These are phyloP conservation scores for Odontomyia ornata DNA, from an alignment of 2,888 invertebrate genomes.

Conservation along the genomic window DNA sequence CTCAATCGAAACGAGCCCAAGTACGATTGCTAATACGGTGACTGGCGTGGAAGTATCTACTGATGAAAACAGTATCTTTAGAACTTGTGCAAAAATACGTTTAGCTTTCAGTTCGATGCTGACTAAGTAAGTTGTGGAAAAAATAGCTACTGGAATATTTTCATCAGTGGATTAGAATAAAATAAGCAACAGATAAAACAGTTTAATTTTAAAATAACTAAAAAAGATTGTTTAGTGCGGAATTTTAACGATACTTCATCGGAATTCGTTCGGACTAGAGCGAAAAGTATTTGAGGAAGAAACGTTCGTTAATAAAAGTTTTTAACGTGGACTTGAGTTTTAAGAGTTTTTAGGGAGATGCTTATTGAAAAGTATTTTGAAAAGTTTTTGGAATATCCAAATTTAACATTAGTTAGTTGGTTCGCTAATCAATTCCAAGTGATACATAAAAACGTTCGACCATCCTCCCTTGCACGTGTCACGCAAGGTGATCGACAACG, in stretches of 20 bases:
- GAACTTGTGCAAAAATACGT: slow-evolving; percentile 28
- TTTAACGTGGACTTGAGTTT: too few relatives aligned
- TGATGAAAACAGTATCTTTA: slow-evolving; percentile 34
- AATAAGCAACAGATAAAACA: not conserved
- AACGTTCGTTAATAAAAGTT: too few relatives aligned
- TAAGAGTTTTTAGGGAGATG: too few relatives aligned
- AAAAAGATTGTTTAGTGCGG: not conserved
- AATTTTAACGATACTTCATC: too few relatives aligned
- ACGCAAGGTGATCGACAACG: slow-evolving; percentile 27
- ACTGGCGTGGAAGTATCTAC: slow-evolving; percentile 21
- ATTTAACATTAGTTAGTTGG: too few relatives aligned
- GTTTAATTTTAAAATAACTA: not conserved
- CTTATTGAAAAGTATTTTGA: too few relatives aligned
- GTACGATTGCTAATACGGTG: slow-evolving; percentile 14
- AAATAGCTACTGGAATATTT: slow-evolving; percentile 7
- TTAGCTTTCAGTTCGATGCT: slow-evolving; percentile 21
- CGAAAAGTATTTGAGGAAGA: too few relatives aligned
- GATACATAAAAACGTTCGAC: not conserved
- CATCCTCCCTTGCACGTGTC: slow-evolving; percentile 22
- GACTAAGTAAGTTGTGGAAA: not conserved
- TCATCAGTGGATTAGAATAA: not conserved
- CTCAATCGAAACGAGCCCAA: not conserved
- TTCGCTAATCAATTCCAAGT: too few relatives aligned
- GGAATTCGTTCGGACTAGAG: too few relatives aligned
- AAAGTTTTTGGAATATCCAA: too few relatives aligned